Evolutionary conservation across 2,888 invertebrate genomes (phyloP).

Genomic region (Esperia sulphurella): DNA sequence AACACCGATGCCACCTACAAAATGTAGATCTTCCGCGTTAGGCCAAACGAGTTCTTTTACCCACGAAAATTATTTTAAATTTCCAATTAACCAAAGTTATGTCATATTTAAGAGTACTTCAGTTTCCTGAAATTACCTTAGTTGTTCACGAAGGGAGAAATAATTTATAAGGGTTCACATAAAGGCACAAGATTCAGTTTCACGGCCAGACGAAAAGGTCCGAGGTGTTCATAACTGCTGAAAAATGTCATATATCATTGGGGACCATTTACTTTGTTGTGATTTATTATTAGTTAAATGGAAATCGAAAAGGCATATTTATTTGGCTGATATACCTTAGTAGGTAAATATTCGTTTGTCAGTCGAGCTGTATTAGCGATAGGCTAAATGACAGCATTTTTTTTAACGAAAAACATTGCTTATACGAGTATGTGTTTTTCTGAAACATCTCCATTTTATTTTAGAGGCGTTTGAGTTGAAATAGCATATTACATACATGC

Average conservation of each 20-base stretch:
- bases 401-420: too few relatives aligned
- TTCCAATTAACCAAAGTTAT: not conserved
- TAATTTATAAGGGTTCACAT: constrained; percentile 1
- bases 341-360: too few relatives aligned
- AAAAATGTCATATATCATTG: not conserved
- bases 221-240: not conserved
- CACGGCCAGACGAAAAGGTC: not conserved
- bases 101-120: not conserved
- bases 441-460: too few relatives aligned
- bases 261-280: not conserved
- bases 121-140: not conserved
- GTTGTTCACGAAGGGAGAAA: not conserved
- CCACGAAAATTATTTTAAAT: not conserved
- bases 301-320: too few relatives aligned
- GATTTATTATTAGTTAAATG: not conserved
- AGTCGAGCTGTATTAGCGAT: too few relatives aligned
- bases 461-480: too few relatives aligned
- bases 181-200: not conserved
- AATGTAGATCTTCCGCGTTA: too few relatives aligned
- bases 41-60: not conserved
- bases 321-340: too few relatives aligned
- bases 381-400: too few relatives aligned
- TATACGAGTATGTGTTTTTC: too few relatives aligned
- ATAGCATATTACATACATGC: too few relatives aligned
- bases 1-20: too few relatives aligned